These are phyloP conservation scores for Drosophila sp. DNA, from an alignment of 1,140 invertebrate species.

Conservation along the genomic window DNA sequence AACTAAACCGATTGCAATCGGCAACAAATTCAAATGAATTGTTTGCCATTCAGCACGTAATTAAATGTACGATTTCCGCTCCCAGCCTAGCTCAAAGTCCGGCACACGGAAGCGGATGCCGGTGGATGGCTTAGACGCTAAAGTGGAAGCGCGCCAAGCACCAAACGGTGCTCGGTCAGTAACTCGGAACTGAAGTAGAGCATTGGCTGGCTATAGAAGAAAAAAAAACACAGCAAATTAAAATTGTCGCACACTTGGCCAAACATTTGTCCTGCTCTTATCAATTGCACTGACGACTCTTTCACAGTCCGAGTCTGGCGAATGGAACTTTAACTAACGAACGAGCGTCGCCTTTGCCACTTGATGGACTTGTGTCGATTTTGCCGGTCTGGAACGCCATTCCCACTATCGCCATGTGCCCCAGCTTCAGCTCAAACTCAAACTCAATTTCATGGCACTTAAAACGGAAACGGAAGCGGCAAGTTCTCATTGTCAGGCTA, in stretches of 20 bases:
- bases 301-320: conserved; percentile 29
- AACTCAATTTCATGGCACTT: conserved; percentile 58
- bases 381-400: conserved; percentile 3
- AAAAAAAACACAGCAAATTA: conserved; percentile 59
- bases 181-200: conserved; percentile 21
- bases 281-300: conserved; percentile 46
- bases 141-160: conserved; percentile 41
- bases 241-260: conserved; percentile 70
- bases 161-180: conserved; percentile 12
- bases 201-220: not conserved
- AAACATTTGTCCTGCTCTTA: conserved; percentile 76
- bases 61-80: conserved; percentile 59
- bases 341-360: conserved; percentile 43
- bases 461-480: conserved; percentile 71
- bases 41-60: conserved; percentile 52
- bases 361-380: conserved; percentile 54
- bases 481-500: conserved; percentile 69
- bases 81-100: not conserved
- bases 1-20: conserved; percentile 16
- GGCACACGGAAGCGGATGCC: conserved; percentile 40
- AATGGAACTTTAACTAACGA: conserved; percentile 56
- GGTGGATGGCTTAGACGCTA: conserved; percentile 39
- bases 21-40: conserved; percentile 42
- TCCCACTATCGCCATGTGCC: not conserved
- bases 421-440: conserved; percentile 35